phyloP scores from a whole-genome alignment of 2,797 vertebrate species.

The Oreochromis mossambicus region DNA sequence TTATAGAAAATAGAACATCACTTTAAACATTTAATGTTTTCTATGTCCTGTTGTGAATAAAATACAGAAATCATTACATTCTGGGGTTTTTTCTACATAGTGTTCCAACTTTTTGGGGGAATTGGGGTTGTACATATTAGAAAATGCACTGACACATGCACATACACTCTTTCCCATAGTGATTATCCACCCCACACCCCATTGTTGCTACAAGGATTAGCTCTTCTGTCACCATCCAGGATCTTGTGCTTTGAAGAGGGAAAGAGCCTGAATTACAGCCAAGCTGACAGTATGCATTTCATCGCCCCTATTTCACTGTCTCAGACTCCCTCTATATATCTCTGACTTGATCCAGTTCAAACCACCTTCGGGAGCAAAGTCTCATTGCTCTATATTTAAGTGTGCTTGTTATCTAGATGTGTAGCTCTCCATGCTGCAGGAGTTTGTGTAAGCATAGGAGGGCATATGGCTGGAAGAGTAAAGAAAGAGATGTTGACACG shows the following conservation, averaged over 20 bases:
- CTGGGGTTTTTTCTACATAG: neutral
- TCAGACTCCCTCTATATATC: neutral
- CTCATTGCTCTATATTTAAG: neutral
- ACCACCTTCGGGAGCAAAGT: neutral
- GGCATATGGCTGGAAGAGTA: neutral
- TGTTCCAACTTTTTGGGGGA: fast-evolving
- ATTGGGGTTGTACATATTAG: neutral
- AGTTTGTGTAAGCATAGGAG: neutral
- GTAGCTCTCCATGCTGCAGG: neutral
- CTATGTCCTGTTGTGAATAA: neutral
- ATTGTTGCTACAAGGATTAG: neutral
- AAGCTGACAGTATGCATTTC: neutral
- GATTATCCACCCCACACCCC: neutral
- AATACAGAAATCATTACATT: neutral
- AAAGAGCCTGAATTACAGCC: neutral
- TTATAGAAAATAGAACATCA: fast-evolving
- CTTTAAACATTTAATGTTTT: neutral
- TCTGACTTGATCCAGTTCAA: neutral
- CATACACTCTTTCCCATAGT: neutral
- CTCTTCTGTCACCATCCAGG: neutral
- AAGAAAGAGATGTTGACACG: neutral
- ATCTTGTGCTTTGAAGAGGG: neutral
- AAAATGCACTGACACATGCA: neutral
- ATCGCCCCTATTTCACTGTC: neutral
- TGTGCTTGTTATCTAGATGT: neutral